phyloP scores from a whole-genome alignment of 1,140 invertebrate genomes.

The Conus ventricosus region DNA sequence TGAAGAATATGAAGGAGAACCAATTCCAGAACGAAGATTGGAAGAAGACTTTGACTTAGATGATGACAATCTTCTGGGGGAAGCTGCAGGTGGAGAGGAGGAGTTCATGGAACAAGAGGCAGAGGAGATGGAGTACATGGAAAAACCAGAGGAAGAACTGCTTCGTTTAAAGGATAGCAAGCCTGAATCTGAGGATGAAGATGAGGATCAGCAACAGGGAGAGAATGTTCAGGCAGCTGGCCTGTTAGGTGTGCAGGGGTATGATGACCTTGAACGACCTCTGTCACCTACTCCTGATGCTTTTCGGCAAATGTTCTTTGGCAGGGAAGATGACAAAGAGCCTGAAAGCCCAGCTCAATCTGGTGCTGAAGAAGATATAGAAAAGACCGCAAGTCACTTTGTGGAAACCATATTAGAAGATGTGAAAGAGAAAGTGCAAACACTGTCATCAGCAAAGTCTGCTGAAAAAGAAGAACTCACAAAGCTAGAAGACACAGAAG shows the following conservation, averaged over 20 bases:
- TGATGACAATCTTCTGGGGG: conserved; percentile 32
- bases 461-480: conserved; percentile 39
- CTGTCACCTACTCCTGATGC: conserved; percentile 71
- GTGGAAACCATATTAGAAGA: conserved; percentile 68
- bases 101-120: conserved; percentile 45
- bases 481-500: conserved; percentile 38
- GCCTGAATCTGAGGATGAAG: conserved; percentile 74
- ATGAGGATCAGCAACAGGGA: conserved; percentile 30
- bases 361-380: conserved; percentile 44
- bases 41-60: conserved; percentile 4
- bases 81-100: conserved; percentile 44
- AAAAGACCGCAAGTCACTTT: conserved; percentile 63
- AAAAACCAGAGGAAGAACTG: conserved; percentile 67
- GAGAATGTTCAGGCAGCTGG: not conserved
- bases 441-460: not conserved
- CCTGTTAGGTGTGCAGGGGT: conserved; percentile 13
- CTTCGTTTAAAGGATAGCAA: conserved; percentile 74
- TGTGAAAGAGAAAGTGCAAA: conserved; percentile 52
- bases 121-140: conserved; percentile 57
- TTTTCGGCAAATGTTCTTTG: conserved; percentile 61
- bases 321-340: conserved; percentile 43
- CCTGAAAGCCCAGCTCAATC: conserved; percentile 18
- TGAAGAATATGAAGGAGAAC: conserved; percentile 43
- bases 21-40: conserved; percentile 38
- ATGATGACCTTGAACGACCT: conserved; percentile 68